Percentiles rank a stretch among this genome's conserved stretches.
phyloP scores from a whole-genome alignment of 2,797 vertebrate species.

The Falco berigora region DNA sequence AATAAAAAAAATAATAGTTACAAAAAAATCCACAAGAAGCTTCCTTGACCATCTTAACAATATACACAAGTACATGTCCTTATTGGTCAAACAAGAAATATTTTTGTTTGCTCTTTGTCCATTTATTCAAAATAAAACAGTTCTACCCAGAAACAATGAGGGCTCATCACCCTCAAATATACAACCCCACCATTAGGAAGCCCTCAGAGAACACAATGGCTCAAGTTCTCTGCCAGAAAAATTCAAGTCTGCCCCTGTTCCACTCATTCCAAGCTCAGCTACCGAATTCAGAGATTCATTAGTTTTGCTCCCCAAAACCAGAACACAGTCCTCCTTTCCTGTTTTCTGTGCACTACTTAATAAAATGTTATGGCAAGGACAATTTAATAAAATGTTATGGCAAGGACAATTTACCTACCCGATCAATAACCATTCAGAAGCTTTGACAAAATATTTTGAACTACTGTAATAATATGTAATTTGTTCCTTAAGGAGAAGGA shows the following conservation, averaged over 20 bases:
- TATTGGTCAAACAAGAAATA: background rate
- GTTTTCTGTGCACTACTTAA: background rate
- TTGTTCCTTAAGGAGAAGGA: background rate
- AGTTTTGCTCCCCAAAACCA: background rate
- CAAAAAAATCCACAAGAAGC: background rate
- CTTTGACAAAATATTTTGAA: background rate
- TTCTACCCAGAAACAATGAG: background rate
- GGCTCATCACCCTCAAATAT: background rate
- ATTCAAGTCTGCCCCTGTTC: background rate
- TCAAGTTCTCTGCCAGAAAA: background rate
- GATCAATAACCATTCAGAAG: background rate
- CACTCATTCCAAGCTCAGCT: background rate
- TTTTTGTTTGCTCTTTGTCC: background rate
- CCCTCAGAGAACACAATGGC: background rate
- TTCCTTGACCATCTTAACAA: background rate
- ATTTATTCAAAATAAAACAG: background rate
- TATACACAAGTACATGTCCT: background rate
- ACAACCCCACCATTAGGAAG: background rate
- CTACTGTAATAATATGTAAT: fast-evolving
- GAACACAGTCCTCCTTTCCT: background rate
- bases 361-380: background rate
- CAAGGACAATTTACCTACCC: background rate
- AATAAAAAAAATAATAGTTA: background rate
- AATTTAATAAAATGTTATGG: background rate
- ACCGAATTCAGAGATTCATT: background rate